Evolutionary conservation across 2,113 vertebrate genomes (phyloP).

Genomic region (Terrapene triunguis): DNA sequence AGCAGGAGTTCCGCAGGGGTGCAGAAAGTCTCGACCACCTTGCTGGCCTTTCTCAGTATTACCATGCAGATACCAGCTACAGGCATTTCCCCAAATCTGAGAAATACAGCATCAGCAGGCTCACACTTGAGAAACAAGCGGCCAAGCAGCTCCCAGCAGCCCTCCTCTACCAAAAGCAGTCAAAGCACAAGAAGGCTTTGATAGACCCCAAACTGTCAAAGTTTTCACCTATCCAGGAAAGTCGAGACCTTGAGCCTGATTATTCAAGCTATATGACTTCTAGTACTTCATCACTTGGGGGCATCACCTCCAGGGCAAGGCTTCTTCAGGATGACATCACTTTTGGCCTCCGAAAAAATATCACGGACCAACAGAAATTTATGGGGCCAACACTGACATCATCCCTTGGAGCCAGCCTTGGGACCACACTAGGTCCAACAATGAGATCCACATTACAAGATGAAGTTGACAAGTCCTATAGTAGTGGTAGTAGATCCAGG

Average conservation of each 20-base stretch:
- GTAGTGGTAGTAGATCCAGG: constrained; percentile 92
- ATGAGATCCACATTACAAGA: constrained; percentile 90
- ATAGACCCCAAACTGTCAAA: constrained; percentile 96
- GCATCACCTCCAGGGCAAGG: constrained; percentile 92
- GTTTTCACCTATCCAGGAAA: constrained; percentile 97
- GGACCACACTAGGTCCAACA: constrained; percentile 84
- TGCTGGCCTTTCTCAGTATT: constrained; percentile 91
- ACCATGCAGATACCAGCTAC: constrained; percentile 91
- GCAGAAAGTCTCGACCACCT: constrained; percentile 94
- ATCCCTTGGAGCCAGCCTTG: constrained; percentile 89
- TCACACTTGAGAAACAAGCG: constrained; percentile 98
- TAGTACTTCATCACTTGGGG: constrained; percentile 90
- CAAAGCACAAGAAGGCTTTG: constrained; percentile 94
- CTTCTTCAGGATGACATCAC: constrained; percentile 97
- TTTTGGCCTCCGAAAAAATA: constrained; percentile 96
- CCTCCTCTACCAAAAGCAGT: constrained; percentile 96
- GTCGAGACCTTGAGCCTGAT: constrained; percentile 93
- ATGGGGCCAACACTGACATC: constrained; percentile 87
- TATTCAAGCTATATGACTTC: constrained; percentile 93
- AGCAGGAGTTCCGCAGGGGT: constrained; percentile 97
- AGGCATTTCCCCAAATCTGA: constrained; percentile 97
- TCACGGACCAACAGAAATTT: constrained; percentile 97
- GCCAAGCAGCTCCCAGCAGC: constrained; percentile 97
- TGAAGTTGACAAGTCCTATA: constrained; percentile 91
- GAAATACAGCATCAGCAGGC: constrained; percentile 97